These are phyloP conservation scores for Cavia aperea DNA, from an alignment of 2,113 vertebrate genomes.

Conservation along the genomic window DNA sequence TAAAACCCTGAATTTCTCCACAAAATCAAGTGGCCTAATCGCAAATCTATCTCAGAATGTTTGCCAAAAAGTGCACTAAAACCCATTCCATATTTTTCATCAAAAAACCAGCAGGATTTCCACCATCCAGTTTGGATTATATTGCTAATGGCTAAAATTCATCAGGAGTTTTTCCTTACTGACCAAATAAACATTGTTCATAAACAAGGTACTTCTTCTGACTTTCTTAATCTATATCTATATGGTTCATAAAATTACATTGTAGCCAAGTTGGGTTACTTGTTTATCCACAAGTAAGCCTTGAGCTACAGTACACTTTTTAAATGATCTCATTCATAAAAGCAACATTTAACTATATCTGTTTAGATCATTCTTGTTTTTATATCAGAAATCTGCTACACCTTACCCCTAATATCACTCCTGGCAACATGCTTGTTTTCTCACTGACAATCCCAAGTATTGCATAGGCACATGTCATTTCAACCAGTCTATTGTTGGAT, in stretches of 20 bases:
- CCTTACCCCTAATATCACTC: not conserved
- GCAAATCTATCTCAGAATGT: not conserved
- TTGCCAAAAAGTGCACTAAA: not conserved
- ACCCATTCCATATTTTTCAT: not conserved
- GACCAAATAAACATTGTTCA: not conserved
- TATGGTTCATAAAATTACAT: conserved; percentile 4
- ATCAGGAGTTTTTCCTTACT: not conserved
- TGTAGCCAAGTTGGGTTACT: not conserved
- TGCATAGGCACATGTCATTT: not conserved
- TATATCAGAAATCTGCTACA: not conserved
- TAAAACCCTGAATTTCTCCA: not conserved
- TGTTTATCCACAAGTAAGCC: not conserved
- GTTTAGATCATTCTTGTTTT: not conserved
- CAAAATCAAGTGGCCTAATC: conserved; percentile 27
- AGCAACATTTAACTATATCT: not conserved
- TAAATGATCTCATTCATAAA: not conserved
- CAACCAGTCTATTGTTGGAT: not conserved
- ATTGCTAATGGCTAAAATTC: not conserved
- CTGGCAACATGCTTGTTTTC: rapidly evolving
- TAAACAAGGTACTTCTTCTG: not conserved
- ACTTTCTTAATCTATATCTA: not conserved
- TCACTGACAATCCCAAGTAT: not conserved
- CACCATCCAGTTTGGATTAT: not conserved
- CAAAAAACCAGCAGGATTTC: not conserved
- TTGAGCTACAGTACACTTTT: not conserved